Evolutionary conservation across 2,888 invertebrate species (phyloP).

Genomic region (Xylota segnis): DNA sequence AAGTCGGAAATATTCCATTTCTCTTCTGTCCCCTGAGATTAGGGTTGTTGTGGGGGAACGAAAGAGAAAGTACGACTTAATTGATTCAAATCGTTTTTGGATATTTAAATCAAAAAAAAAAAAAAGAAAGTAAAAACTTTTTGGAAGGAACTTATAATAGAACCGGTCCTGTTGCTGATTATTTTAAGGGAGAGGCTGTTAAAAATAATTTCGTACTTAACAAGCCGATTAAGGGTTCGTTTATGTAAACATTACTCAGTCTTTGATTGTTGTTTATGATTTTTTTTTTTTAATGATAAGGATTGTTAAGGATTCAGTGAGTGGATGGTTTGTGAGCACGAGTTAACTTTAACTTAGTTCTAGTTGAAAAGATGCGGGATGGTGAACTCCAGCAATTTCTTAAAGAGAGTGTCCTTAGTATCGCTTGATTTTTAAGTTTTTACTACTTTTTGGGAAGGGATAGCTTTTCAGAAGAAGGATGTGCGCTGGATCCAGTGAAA

Average conservation of each 20-base stretch:
- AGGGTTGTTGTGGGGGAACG: background rate
- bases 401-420: too few relatives aligned
- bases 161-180: background rate
- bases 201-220: constrained; percentile 39
- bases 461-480: too few relatives aligned
- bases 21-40: constrained; percentile 32
- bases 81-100: constrained; percentile 51
- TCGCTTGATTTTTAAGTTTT: too few relatives aligned
- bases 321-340: background rate
- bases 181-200: background rate
- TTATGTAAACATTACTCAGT: constrained; percentile 22
- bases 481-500: too few relatives aligned
- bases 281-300: background rate
- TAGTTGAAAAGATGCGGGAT: too few relatives aligned
- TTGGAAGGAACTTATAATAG: background rate
- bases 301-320: constrained; percentile 3
- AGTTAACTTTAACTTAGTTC: too few relatives aligned
- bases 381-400: too few relatives aligned
- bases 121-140: background rate
- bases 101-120: constrained; percentile 17
- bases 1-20: constrained; percentile 59
- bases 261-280: constrained; percentile 23
- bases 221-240: constrained; percentile 17
- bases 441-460: too few relatives aligned
- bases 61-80: background rate